phyloP scores from a whole-genome alignment of 2,113 vertebrate genomes.

The Anser cygnoides region DNA sequence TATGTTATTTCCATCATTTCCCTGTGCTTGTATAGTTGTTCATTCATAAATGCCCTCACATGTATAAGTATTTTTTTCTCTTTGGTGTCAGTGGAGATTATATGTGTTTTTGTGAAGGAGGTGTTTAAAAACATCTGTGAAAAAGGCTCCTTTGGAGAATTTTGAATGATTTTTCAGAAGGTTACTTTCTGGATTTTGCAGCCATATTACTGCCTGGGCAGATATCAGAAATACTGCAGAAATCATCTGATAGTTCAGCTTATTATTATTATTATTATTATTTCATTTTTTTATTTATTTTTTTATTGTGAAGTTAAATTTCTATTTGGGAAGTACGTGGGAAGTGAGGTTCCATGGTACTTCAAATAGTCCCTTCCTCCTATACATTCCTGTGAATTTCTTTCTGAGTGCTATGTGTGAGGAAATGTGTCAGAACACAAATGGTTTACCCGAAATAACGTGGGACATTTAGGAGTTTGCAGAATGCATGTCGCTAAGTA shows the following conservation, averaged over 20 bases:
- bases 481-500: not conserved
- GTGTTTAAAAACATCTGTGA: not conserved
- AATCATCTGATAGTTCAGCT: not conserved
- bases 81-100: not conserved
- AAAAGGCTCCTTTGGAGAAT: not conserved
- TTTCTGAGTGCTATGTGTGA: not conserved
- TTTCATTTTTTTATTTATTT: not conserved
- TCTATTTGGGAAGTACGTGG: not conserved
- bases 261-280: too few relatives aligned
- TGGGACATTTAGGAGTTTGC: not conserved
- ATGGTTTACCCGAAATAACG: not conserved
- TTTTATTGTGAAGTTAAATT: not conserved
- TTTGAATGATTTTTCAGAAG: not conserved
- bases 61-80: not conserved
- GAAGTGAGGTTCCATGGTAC: not conserved
- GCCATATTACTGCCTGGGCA: not conserved
- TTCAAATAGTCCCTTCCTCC: not conserved
- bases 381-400: not conserved
- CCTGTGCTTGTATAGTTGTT: fast-evolving
- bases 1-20: not conserved
- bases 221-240: not conserved
- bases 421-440: not conserved
- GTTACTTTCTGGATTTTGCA: not conserved
- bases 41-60: not conserved
- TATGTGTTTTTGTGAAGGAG: not conserved